Base-by-base conservation (phyloP, 2,888 invertebrate species). In the Apamea monoglypha region DNA sequence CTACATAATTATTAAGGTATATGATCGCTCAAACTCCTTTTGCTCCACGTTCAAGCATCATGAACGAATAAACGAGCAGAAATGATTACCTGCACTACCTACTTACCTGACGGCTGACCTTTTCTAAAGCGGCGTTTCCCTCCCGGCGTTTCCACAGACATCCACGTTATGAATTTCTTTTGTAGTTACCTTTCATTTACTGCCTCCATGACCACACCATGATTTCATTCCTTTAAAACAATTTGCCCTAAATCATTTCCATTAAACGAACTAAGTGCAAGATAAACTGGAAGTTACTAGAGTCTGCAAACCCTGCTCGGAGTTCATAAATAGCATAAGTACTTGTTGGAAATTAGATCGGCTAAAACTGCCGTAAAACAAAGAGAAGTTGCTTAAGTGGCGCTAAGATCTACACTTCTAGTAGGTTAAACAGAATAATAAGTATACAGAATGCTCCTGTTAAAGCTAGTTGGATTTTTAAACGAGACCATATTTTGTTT, bases 341-440 rank as follows among this genome's bases (percentile, higher is more conserved):
- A 78, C 78, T 82, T 76, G 74, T 64, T 47, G 47, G 83, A 80
- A 85, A 86, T 86, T 78, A 86, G 80, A 83, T 85, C 68, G 71
- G 67, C 77, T 85, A 71, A 81, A 83, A 74, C 83, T 82, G 59
- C 67, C 56, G 67, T 83, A 78, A 80, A 75, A 77, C 73, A 83
- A 83, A 80, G 75, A 61, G 50, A 74, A 75, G 67, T 76, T 74
- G 47, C 83, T 72, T 80, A 85, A 83, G 77, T 80, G 70, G 77
- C 10, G 77, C 53, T 6, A 44, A 76, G 47, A 72, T 68, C 69
- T 77, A 50, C 63, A 66, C 66, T 81, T 67, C 36, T 67, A 67
- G 69, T 40, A 66, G 29, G 25, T 63, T 61, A 66, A 59, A 78
- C 40, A 47, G 59, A 64, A 74, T 64, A 78, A 25, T 40, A 40